phyloP scores from a whole-genome alignment of 2,888 invertebrate species.

The Seira musarum region DNA sequence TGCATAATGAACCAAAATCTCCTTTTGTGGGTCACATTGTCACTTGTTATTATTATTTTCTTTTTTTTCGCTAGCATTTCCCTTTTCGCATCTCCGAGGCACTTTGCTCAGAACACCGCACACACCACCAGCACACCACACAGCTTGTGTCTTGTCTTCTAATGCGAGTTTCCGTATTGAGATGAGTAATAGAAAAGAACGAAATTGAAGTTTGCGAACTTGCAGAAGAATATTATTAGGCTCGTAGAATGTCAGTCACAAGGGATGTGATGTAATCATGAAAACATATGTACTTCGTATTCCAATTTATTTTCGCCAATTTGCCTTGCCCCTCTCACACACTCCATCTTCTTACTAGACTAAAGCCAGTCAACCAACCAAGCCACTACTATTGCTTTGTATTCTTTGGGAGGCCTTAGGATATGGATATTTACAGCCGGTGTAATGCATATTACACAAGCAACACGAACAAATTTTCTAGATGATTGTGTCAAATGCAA shows the following conservation, averaged over 20 bases:
- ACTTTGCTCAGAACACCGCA: background rate
- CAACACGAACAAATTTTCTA: too few species aligned
- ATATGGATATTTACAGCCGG: too few species aligned
- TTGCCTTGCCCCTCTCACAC: too few species aligned
- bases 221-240: conserved; percentile 4
- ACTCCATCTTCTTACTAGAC: too few species aligned
- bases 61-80: conserved; percentile 4
- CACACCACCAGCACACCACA: background rate
- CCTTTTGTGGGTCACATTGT: conserved; percentile 49
- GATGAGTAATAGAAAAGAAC: conserved; percentile 9
- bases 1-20: conserved; percentile 54
- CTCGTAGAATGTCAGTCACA: conserved; percentile 39
- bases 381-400: too few species aligned
- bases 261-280: conserved; percentile 33
- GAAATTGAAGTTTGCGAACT: conserved; percentile 9
- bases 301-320: conserved; percentile 42
- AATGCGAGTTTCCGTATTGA: background rate
- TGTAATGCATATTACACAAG: too few species aligned
- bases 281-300: conserved; percentile 22
- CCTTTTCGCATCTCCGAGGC: background rate
- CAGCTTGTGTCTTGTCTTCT: too few species aligned
- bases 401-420: too few species aligned
- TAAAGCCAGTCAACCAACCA: too few species aligned
- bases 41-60: conserved; percentile 33
- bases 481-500: too few species aligned